A percentile compares a stretch with the other conserved stretches of the same genome.
These are phyloP conservation scores for Lottia gigantea DNA, from an alignment of 2,888 invertebrate genomes.

Conservation along the genomic window DNA sequence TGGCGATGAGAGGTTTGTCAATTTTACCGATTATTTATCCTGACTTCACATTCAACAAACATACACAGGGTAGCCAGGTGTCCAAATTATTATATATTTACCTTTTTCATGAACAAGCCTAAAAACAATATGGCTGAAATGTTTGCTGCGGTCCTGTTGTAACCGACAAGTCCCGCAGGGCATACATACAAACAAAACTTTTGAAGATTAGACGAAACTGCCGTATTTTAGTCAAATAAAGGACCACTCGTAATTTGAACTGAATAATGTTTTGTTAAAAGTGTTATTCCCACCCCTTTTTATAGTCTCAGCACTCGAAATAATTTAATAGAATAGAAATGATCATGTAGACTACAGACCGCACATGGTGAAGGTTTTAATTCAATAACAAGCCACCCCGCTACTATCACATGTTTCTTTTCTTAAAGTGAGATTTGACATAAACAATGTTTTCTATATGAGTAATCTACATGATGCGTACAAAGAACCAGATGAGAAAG, in stretches of 20 bases:
- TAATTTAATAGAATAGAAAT: conserved; percentile 2
- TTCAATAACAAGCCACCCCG: background rate
- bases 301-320: background rate
- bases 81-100: background rate
- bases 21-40: background rate
- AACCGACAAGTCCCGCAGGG: background rate
- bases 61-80: background rate
- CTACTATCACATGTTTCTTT: conserved; percentile 6
- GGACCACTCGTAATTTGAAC: background rate
- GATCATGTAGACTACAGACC: background rate
- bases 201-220: conserved; percentile 3
- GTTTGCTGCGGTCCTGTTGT: background rate
- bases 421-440: background rate
- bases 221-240: background rate
- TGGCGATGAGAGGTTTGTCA: background rate
- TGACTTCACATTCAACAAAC: background rate
- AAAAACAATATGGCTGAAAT: too few species aligned
- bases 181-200: background rate
- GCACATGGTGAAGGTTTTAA: background rate
- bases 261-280: background rate
- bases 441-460: conserved; percentile 6
- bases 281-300: conserved; percentile 6
- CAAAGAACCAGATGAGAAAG: background rate
- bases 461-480: background rate
- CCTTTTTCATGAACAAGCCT: too few species aligned